Conservation (phyloP, 2,113 vertebrate genomes). For the Stictonetta naevosa region DNA sequence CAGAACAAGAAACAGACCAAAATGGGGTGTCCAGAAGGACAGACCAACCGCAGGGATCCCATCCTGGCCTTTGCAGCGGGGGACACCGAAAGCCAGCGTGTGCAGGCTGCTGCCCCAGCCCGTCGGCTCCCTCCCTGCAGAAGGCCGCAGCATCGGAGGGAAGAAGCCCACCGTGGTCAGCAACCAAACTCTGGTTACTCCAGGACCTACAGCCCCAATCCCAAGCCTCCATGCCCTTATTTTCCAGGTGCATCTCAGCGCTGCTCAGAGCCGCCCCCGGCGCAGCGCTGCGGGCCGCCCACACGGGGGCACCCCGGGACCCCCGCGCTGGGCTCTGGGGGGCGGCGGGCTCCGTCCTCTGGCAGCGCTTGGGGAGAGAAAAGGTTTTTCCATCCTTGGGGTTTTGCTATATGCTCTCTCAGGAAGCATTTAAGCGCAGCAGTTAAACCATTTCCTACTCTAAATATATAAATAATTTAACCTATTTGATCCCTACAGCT, state of each 20-base stretch:
- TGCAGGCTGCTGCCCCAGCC: background rate
- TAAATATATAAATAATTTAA: background rate
- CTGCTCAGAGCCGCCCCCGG: too few relatives aligned
- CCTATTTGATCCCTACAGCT: background rate
- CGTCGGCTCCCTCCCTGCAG: background rate
- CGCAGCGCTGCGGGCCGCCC: background rate
- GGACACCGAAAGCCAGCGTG: background rate
- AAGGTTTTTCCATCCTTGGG: background rate
- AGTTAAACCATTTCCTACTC: background rate
- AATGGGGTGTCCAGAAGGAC: background rate
- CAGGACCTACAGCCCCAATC: background rate
- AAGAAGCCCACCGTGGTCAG: background rate
- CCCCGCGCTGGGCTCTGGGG: too few relatives aligned
- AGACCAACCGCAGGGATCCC: too few relatives aligned
- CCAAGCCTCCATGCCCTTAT: too few relatives aligned
- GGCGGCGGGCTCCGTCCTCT: fast-evolving
- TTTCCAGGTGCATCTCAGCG: too few relatives aligned
- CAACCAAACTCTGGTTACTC: background rate
- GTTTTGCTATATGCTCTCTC: background rate
- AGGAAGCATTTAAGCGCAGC: fast-evolving
- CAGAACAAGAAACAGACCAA: fast-evolving
- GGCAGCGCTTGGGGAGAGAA: background rate
- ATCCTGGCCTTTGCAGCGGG: background rate
- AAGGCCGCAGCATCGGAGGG: background rate
- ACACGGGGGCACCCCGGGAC: background rate